These are phyloP conservation scores for Xenotilapia flavipinnis DNA, from an alignment of 2,113 vertebrate genomes.

Conservation along the genomic window DNA sequence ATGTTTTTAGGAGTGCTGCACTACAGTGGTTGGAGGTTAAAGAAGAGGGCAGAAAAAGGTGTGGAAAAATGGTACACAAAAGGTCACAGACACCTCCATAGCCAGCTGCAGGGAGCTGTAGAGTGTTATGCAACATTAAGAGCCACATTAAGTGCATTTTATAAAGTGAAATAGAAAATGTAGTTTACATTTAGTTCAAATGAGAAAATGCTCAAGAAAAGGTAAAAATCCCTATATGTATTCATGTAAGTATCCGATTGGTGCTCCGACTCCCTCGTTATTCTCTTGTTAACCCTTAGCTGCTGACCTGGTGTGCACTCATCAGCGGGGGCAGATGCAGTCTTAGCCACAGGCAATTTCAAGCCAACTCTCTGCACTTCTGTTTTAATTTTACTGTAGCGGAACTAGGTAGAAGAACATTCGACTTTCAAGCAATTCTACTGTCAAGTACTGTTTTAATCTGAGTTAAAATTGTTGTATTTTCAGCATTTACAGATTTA, in stretches of 20 bases:
- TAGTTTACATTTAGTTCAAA: not conserved
- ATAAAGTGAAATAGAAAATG: not conserved
- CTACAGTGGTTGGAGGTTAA: conserved; percentile 16
- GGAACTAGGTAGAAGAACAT: not conserved
- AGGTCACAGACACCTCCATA: conserved; percentile 19
- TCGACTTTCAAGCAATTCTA: not conserved
- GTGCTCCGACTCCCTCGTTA: not conserved
- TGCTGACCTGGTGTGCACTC: conserved; percentile 12
- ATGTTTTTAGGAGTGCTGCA: not conserved
- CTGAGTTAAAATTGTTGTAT: not conserved
- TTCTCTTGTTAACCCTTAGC: conserved; percentile 14
- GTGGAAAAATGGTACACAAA: not conserved
- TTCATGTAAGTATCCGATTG: conserved; percentile 3
- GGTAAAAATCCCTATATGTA: not conserved
- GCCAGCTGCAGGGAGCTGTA: not conserved
- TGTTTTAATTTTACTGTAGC: conserved; percentile 16
- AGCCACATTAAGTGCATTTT: not conserved
- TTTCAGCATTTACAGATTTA: not conserved
- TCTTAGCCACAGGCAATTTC: not conserved
- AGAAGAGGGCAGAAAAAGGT: conserved; percentile 5
- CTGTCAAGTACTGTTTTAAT: not conserved
- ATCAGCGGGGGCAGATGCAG: conserved; percentile 1
- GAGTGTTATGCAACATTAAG: not conserved
- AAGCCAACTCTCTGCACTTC: not conserved
- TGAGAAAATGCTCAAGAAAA: not conserved